Evolutionary conservation across 2,888 invertebrate genomes (phyloP).

Genomic region (Hypselothyrea guttata): DNA sequence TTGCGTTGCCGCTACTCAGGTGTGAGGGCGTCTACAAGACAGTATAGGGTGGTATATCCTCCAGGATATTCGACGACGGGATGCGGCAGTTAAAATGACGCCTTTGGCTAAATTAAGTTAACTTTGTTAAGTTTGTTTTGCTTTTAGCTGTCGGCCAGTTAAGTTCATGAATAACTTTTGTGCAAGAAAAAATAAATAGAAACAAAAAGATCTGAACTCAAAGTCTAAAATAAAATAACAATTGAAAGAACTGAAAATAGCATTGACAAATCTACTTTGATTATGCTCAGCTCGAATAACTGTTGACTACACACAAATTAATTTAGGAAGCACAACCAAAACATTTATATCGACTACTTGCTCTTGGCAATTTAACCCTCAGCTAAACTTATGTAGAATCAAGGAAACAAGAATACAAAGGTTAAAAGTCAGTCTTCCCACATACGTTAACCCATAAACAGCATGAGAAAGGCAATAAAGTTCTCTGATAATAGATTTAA

Average conservation of each 20-base stretch:
- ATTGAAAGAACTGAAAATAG: no score
- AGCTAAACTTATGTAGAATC: background rate
- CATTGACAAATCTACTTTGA: background rate
- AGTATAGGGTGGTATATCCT: background rate
- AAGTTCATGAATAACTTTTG: conserved; percentile 46
- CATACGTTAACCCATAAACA: conserved; percentile 43
- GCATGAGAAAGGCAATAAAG: conserved; percentile 45
- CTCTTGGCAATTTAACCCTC: background rate
- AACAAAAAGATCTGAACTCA: no score
- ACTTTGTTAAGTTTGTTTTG: conserved; percentile 70
- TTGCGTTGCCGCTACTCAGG: no score
- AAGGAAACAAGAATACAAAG: conserved; percentile 5
- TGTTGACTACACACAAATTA: conserved; percentile 30
- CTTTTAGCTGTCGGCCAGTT: conserved; percentile 34
- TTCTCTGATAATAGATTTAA: conserved; percentile 62
- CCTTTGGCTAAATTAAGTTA: conserved; percentile 69
- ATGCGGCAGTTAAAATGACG: conserved; percentile 64
- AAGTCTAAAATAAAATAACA: no score
- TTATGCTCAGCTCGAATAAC: conserved; percentile 1
- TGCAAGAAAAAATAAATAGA: background rate
- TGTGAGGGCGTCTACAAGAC: background rate
- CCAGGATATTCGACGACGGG: conserved; percentile 4
- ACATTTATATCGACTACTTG: background rate
- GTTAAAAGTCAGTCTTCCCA: conserved; percentile 21
- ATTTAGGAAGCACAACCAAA: conserved; percentile 20